Conservation (phyloP, 2,797 vertebrate genomes). For the Pangasius macronema region DNA sequence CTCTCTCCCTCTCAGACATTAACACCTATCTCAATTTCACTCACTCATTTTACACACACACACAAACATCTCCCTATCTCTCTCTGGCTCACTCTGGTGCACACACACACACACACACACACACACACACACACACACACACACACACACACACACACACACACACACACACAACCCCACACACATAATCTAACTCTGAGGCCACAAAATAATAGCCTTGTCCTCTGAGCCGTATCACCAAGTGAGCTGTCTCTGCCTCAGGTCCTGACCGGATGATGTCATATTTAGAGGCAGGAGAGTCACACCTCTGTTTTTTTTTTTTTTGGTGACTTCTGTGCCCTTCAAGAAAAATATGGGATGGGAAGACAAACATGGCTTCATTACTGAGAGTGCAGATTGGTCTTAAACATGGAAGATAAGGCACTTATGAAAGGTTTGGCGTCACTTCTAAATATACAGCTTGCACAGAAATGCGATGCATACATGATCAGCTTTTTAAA, state of each 20-base stretch:
- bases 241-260: constrained; percentile 3
- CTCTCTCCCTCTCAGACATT: not conserved
- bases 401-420: not conserved
- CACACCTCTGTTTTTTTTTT: constrained; percentile 61
- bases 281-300: constrained; percentile 67
- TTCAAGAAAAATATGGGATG: constrained; percentile 54
- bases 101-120: not conserved
- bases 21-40: not conserved
- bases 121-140: not conserved
- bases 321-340: constrained; percentile 56
- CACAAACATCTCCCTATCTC: not conserved
- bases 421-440: not conserved
- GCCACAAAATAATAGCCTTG: constrained; percentile 27
- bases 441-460: not conserved
- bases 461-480: not conserved
- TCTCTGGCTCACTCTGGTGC: not conserved
- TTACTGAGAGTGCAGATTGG: constrained; percentile 50
- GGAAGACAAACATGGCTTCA: constrained; percentile 60
- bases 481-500: not conserved
- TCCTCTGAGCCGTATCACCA: constrained; percentile 17
- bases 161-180: not conserved
- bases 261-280: constrained; percentile 68
- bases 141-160: not conserved
- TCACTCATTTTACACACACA: not conserved
- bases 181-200: constrained; percentile 1